Evolutionary conservation across 2,113 vertebrate genomes (phyloP), one percentile per base, ranked within the genome.

Genomic region (Onychostoma macrolepis): DNA sequence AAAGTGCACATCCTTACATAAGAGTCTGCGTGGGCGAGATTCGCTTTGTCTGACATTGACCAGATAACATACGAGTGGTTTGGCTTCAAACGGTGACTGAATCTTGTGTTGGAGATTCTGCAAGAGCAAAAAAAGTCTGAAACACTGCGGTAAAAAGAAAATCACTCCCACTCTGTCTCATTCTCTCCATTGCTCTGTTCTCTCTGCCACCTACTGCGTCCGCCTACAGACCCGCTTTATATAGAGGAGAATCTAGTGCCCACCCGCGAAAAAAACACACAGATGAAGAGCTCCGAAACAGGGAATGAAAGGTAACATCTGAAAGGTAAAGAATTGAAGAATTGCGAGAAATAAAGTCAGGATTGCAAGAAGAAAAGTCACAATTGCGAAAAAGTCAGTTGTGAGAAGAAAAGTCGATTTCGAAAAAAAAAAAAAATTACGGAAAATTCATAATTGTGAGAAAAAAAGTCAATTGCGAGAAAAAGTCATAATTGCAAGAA

Each of bases 171-270:
- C 76, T 53, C 76, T 4, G 26, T 21, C 17, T 50, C 76, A 6
- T 83, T 83, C 56, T 48, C 56, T 72, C 74, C 69, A 38, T 77
- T 43, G 19, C 50, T 36, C 30, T 80, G 21, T 56, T 7, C 41
- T 80, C 77, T 58, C 21, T 80, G 45, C 17, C 74, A 4, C 17
- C 75, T 19, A 19, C 75, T 50, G 75, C 3, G 12, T 30, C n/a
- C 78, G 24, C 53, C 78, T 61, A 80, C 78, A 72, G 33, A 80
- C 8, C 6, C 12, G 1, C 78, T 63, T 80, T 63, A 80, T 80
- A 63, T 63, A 61, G 78, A 63, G 78, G 19, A 8, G 8, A 26
- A 80, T 26, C 21, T n/a, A 41, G 41, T 41, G 78, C 78, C 78
- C 78, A 80, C 78, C 8, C 21, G 56, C 8, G 3, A n/a, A 0